Evolutionary conservation across 2,113 vertebrate species (phyloP), one percentile per base, ranked within the genome.

Genomic region (Ciconia boyciana): DNA sequence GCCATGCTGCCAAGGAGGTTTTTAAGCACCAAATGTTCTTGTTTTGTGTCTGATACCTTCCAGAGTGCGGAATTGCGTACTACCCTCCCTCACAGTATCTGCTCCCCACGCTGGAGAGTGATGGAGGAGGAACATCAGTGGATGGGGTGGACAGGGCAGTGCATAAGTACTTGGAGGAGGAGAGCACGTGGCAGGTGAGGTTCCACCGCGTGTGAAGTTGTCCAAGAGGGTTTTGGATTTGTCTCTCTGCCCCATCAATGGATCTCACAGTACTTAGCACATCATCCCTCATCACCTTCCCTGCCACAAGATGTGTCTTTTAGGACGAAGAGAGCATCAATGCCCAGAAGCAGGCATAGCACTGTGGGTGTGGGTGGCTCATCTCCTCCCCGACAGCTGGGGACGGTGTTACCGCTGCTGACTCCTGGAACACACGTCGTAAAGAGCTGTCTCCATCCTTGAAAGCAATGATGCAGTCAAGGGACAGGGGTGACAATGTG

Each of bases 41-140:
- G 18, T n/a, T 82, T 39, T 57, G 51, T 94, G 29, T 90, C 51
- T 89, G 43, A 3, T 97, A 32, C 84, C 94, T 97, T 95, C 15
- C 96, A 99, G 99, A 99, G 87, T 97, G 98, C 18, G 99, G 99
- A 20, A 97, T 99, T 64, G 98, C 99, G 0, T 99, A 99, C 92
- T 99, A 98, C 69, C 98, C 99, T 4, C 99, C 99, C 18, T 99
- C 99, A 0, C 98, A 99, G 98, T 98, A 98, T 58, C 97, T 98
- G 13, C 97, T 99, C 25, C 98, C 99, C 0, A 97, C 98, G 5
- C 98, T 99, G 97, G 99, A 99, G 98, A 98, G 94, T 1, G 97
- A 99, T 18, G 92, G 96, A 41, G 83, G 77, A 6, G 97, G 96
- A 78, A 95, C 76, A 24, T 77, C 83, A 16, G 82, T 62, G 29